A percentile compares a stretch with the other conserved stretches of the same genome.
Evolutionary conservation across 2,888 invertebrate genomes (phyloP).

Genomic region (Nemoura dubitans): DNA sequence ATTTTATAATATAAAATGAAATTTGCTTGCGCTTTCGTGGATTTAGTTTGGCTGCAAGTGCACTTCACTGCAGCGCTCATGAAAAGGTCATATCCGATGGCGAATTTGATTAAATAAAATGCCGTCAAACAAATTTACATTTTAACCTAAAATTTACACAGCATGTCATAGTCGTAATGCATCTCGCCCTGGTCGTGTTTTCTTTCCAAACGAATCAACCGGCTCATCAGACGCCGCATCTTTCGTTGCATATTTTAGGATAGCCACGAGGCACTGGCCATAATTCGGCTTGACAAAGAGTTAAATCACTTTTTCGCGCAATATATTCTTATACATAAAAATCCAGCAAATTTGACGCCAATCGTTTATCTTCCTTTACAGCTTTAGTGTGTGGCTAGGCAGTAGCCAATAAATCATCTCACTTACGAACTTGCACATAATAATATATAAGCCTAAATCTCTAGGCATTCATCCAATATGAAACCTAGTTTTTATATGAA

Average conservation of each 20-base stretch:
- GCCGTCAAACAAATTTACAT: background rate
- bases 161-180: background rate
- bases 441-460: background rate
- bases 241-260: background rate
- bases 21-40: background rate
- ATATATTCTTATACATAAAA: constrained; percentile 12
- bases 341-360: constrained; percentile 13
- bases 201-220: background rate
- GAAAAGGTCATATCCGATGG: background rate
- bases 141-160: background rate
- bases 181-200: background rate
- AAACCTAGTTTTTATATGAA: background rate
- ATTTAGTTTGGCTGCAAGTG: background rate
- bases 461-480: background rate
- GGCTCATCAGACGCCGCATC: background rate
- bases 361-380: constrained; percentile 25
- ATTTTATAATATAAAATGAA: background rate
- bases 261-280: background rate
- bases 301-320: constrained; percentile 25
- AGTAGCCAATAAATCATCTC: constrained; percentile 1
- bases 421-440: background rate
- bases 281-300: background rate
- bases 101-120: background rate
- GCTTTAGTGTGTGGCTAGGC: background rate
- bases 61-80: background rate